Conservation (phyloP, 1,140 invertebrate genomes). For the Neodiprion fabricii region DNA sequence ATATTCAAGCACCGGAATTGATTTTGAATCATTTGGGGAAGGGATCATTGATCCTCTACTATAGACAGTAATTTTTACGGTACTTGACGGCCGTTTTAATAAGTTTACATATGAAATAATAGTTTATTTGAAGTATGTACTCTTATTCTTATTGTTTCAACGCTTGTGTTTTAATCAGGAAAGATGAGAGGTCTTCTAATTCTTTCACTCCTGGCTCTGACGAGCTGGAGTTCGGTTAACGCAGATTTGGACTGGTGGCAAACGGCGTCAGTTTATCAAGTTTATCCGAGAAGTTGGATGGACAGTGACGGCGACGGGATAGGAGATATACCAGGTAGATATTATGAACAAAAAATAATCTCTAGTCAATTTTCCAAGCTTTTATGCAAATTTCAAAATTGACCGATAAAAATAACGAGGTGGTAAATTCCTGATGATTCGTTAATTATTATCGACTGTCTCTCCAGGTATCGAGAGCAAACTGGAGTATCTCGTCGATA, state of each 20-base stretch:
- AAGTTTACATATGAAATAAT: neutral
- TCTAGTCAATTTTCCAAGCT: too few species aligned
- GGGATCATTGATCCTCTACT: too few species aligned
- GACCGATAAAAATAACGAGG: neutral
- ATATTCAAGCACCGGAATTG: too few species aligned
- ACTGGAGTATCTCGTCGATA: slow-evolving; percentile 56
- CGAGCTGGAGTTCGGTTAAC: slow-evolving; percentile 31
- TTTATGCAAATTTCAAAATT: too few species aligned
- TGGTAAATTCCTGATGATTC: neutral
- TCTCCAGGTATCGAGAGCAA: slow-evolving; percentile 53
- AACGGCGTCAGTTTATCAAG: slow-evolving; percentile 76
- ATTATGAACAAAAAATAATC: neutral
- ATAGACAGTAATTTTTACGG: too few species aligned
- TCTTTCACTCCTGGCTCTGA: neutral
- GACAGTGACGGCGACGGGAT: slow-evolving; percentile 77
- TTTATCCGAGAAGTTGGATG: slow-evolving; percentile 78
- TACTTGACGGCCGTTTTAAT: neutral
- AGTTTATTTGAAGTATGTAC: neutral
- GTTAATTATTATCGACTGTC: neutral
- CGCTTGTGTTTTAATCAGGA: neutral
- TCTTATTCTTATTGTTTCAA: slow-evolving; percentile 21
- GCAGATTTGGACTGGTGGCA: slow-evolving; percentile 73
- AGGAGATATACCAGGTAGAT: slow-evolving; percentile 74
- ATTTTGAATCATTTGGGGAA: neutral
- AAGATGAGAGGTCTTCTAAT: neutral